A percentile compares a stretch with the other conserved stretches of the same genome.
Conservation (phyloP, 2,888 invertebrate species). For the Eristalis intricaria region DNA sequence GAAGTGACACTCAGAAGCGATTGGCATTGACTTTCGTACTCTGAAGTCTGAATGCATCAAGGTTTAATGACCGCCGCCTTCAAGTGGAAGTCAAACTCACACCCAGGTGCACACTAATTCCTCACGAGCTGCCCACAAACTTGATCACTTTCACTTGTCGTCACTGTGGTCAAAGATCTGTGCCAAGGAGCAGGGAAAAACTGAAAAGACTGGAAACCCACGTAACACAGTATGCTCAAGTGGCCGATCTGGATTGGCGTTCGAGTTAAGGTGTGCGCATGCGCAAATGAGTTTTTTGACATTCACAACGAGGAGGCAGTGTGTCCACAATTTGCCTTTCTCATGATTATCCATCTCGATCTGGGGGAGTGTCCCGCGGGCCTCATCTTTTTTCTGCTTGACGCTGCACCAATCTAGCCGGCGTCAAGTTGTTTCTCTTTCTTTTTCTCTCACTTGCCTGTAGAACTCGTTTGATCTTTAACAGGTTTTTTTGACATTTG, state of each 20-base stretch:
- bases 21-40: background rate
- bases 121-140: background rate
- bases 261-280: background rate
- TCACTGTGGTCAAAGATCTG: background rate
- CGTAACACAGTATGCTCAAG: background rate
- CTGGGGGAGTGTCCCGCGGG: background rate
- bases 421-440: background rate
- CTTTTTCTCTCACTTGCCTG: background rate
- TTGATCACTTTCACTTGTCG: background rate
- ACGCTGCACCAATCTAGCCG: too few species aligned
- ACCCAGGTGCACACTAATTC: background rate
- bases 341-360: background rate
- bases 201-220: background rate
- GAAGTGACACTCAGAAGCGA: too few species aligned
- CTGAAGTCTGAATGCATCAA: too few species aligned
- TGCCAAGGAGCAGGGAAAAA: background rate
- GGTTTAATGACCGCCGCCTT: background rate
- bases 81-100: background rate
- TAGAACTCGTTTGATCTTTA: background rate
- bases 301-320: background rate
- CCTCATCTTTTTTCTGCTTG: background rate
- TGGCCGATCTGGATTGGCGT: background rate
- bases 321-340: background rate
- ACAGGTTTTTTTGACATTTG: background rate
- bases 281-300: background rate